These are phyloP conservation scores for Sterrhoptilus dennistouni DNA, from an alignment of 2,113 vertebrate species.

Conservation along the genomic window DNA sequence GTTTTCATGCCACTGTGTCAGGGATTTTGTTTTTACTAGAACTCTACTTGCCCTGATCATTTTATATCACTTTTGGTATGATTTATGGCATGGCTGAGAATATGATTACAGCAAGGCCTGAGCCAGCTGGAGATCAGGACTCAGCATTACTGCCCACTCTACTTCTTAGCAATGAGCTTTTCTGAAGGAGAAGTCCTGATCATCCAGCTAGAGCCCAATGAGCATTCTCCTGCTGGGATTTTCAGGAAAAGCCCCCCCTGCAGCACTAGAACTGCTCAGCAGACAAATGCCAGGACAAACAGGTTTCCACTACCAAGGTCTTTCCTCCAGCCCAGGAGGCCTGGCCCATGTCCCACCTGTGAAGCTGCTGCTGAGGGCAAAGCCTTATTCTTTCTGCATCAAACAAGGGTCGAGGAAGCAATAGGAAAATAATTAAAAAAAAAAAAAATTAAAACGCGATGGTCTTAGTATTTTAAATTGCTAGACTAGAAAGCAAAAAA, in stretches of 20 bases:
- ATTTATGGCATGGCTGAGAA: constrained; percentile 20
- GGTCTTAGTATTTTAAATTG: neutral
- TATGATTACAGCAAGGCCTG: neutral
- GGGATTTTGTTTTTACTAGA: constrained; percentile 7
- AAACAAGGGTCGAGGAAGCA: neutral
- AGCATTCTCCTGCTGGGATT: neutral
- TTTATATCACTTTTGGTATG: neutral
- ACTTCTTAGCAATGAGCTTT: neutral
- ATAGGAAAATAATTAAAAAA: neutral
- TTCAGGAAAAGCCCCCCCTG: neutral
- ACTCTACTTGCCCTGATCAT: neutral
- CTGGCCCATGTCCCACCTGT: neutral
- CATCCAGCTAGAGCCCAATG: accelerated
- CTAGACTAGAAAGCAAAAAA: neutral
- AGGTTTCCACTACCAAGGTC: neutral
- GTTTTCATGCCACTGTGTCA: neutral
- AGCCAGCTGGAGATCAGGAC: neutral
- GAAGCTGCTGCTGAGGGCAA: neutral
- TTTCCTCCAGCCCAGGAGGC: neutral
- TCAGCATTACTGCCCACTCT: neutral
- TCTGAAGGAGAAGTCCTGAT: neutral
- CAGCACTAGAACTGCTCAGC: neutral
- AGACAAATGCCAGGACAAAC: neutral
- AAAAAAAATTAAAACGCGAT: neutral
- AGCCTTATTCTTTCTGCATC: neutral